These are phyloP conservation scores for Cotesia congregata DNA, from an alignment of 2,888 invertebrate genomes.

Conservation along the genomic window DNA sequence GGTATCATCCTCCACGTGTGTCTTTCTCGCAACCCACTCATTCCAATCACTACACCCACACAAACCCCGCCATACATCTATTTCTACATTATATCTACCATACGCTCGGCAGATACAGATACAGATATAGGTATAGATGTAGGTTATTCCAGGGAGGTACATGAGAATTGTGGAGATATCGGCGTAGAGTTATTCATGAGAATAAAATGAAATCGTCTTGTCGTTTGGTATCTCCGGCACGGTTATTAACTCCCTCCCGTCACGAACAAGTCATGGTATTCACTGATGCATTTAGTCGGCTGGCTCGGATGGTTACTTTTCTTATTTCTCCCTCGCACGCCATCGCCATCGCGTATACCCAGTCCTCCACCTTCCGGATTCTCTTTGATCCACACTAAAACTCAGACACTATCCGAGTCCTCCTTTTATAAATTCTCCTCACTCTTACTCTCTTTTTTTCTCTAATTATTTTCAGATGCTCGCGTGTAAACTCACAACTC, in stretches of 20 bases:
- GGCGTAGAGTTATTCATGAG: constrained; percentile 43
- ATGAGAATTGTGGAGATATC: constrained; percentile 9
- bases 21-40: constrained; percentile 35
- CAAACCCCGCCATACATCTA: neutral
- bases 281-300: constrained; percentile 14
- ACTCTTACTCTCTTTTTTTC: constrained; percentile 43
- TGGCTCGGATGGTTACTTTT: constrained; percentile 5
- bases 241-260: constrained; percentile 59
- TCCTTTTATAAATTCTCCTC: constrained; percentile 6
- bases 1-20: constrained; percentile 43
- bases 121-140: constrained; percentile 1
- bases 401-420: constrained; percentile 1
- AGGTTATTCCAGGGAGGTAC: neutral
- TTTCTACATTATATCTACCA: neutral
- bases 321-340: constrained; percentile 34
- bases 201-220: constrained; percentile 62
- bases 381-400: constrained; percentile 44
- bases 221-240: constrained; percentile 49
- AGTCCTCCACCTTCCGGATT: constrained; percentile 46
- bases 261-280: constrained; percentile 38
- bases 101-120: neutral
- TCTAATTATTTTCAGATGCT: constrained; percentile 48
- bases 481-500: constrained; percentile 33
- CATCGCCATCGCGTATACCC: constrained; percentile 33
- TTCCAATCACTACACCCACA: constrained; percentile 23